Base-by-base conservation (phyloP, 2,888 invertebrate genomes). In the Heliconius aoede region DNA sequence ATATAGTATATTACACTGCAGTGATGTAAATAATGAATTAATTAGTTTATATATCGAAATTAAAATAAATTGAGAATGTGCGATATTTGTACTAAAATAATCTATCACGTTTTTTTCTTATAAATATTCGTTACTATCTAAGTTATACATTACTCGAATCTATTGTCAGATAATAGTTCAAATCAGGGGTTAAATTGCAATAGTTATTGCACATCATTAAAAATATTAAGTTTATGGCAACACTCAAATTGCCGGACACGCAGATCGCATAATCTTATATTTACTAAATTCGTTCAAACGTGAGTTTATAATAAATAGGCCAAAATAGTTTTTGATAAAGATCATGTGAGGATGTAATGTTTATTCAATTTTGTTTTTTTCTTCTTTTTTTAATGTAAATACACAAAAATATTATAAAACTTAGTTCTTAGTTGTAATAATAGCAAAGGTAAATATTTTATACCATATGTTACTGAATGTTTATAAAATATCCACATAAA, bases 1-100 rank as follows among this genome's bases (percentile, higher is more conserved):
- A 46, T 15, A 8, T 68, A 28, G 1, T 18, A 1, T 69, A 69
- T 55, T 36, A 51, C 21, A 30, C 30, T 30, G 28, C 15, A 28
- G 51, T 69, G 51, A 55, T 69, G 30, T 55, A 69, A 55, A 69
- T 55, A n/a, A 55, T 55, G 13, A 15, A 55, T 28, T 55, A 55
- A 9, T 55, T n/a, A 55, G 15, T 5, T 36, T 60, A 72, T 61
- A 72, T 72, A 26, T 61, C 13, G 26, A 60, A 58, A 65, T 58
- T 26, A 74, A 58, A n/a, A 68, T 36, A 46, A 58, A n/a, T 51
- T 67, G 40, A 55, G 58, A 65, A 74, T 74, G 77, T 80, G 78
- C 78, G 62, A 80, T 60, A 79, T 83, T 83, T 83, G 83, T 83
- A 83, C 83, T 81, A 80, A 79, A 79, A 75, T 79, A 78, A 69